phyloP scores from a whole-genome alignment of 2,888 invertebrate genomes.

The Cabera pusaria region DNA sequence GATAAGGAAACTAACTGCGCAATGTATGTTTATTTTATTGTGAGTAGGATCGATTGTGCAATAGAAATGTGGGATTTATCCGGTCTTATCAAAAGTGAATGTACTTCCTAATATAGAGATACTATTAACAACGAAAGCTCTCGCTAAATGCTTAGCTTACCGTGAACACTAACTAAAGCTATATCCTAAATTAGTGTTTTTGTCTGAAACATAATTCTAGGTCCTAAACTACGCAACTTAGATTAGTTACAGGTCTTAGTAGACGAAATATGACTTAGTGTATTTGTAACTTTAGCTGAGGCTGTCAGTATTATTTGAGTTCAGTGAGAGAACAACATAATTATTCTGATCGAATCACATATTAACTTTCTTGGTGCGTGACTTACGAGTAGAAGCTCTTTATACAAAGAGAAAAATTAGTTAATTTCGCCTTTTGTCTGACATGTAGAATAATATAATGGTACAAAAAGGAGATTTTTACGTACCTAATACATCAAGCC shows the following conservation, averaged over 20 bases:
- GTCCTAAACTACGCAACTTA: conserved; percentile 3
- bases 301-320: conserved; percentile 2
- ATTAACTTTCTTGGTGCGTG: not conserved
- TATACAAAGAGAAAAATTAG: too few species aligned
- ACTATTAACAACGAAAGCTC: conserved; percentile 26
- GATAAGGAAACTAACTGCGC: conserved; percentile 1
- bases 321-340: conserved; percentile 1
- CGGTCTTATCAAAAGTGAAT: conserved; percentile 33
- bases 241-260: too few species aligned
- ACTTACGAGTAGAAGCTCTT: too few species aligned
- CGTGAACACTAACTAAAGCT: conserved; percentile 32
- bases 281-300: conserved; percentile 4
- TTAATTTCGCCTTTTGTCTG: too few species aligned
- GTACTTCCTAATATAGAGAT: conserved; percentile 31
- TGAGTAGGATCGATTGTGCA: not conserved
- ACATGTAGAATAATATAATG: too few species aligned
- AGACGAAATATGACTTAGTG: conserved; percentile 11
- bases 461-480: too few species aligned
- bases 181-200: conserved; percentile 31
- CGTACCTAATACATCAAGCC: too few species aligned
- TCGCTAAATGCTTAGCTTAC: conserved; percentile 12
- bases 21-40: too few species aligned
- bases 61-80: conserved; percentile 28
- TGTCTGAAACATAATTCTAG: conserved; percentile 17
- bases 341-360: not conserved